Percentiles rank a stretch among this genome's conserved stretches.
phyloP scores from a whole-genome alignment of 2,888 invertebrate genomes.

The Hymenopus coronatus region DNA sequence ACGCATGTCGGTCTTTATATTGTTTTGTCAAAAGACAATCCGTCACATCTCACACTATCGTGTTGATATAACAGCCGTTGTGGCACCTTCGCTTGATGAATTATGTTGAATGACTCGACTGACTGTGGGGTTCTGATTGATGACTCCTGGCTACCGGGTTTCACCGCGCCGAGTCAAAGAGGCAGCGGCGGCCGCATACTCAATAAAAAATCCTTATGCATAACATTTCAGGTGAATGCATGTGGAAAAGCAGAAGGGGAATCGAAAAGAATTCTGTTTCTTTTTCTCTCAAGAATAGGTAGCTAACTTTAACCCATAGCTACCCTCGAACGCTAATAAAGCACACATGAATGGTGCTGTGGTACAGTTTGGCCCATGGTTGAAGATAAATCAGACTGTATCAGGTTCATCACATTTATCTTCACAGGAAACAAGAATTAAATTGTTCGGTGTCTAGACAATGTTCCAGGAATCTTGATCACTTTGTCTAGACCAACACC shows the following conservation, averaged over 20 bases:
- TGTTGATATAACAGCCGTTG: constrained; percentile 5
- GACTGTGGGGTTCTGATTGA: constrained; percentile 15
- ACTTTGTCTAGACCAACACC: no score
- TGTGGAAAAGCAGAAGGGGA: constrained; percentile 12
- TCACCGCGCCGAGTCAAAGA: not conserved
- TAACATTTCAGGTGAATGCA: constrained; percentile 19
- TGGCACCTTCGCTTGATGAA: constrained; percentile 1
- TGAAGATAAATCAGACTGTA: not conserved
- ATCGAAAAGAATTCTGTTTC: not conserved
- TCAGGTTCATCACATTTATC: not conserved
- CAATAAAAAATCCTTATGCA: constrained; percentile 14
- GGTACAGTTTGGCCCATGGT: not conserved
- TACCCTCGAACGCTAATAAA: not conserved
- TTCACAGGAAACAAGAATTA: not conserved
- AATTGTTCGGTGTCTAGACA: no score
- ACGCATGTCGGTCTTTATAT: not conserved
- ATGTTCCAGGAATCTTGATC: no score
- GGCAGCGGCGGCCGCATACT: not conserved
- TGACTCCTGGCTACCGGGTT: constrained; percentile 24
- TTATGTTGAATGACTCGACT: constrained; percentile 19
- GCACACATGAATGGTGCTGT: constrained; percentile 6
- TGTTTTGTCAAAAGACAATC: not conserved
- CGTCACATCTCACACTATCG: not conserved
- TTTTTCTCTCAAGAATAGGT: not conserved
- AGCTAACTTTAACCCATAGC: not conserved